Evolutionary conservation across 2,888 invertebrate species (phyloP).

Genomic region (Frankliniella intonsa): DNA sequence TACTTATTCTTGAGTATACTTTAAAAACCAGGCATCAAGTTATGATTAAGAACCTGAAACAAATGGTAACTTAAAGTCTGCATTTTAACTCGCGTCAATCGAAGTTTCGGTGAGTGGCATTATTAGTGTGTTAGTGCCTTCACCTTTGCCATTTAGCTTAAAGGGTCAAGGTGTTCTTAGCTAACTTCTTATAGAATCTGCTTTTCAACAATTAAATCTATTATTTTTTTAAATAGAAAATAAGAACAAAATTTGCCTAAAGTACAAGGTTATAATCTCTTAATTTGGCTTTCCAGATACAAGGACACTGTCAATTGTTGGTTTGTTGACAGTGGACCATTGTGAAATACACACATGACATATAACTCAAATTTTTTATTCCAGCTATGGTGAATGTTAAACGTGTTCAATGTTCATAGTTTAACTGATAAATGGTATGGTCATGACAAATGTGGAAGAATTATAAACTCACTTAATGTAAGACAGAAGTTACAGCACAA

Average conservation of each 20-base stretch:
- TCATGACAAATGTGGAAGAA: neutral
- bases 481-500: slow-evolving; percentile 41
- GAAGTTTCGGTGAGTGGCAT: neutral
- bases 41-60: neutral
- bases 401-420: neutral
- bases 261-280: neutral
- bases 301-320: neutral
- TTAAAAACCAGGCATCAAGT: neutral
- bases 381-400: neutral
- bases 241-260: neutral
- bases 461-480: neutral
- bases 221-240: neutral
- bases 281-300: neutral
- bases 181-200: neutral
- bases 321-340: slow-evolving; percentile 8
- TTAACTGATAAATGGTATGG: neutral
- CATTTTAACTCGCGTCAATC: neutral
- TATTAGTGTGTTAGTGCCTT: neutral
- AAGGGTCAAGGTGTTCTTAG: neutral
- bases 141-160: slow-evolving; percentile 2
- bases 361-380: neutral
- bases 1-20: neutral
- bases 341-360: neutral
- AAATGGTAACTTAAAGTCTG: neutral
- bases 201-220: neutral